These are phyloP conservation scores for Muschampia plurimacula DNA, from an alignment of 2,888 invertebrate species.

Conservation along the genomic window DNA sequence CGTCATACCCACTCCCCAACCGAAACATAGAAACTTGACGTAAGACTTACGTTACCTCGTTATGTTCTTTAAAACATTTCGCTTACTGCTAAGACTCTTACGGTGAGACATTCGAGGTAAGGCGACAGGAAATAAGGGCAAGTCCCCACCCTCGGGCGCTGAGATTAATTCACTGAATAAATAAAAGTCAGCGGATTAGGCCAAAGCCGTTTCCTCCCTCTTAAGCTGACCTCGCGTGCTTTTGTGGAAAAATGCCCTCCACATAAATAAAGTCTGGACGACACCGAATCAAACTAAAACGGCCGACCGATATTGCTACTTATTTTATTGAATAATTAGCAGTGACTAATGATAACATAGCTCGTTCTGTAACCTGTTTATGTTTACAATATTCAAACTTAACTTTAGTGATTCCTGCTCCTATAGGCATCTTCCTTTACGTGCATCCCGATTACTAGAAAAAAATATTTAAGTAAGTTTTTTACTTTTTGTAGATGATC, in stretches of 20 bases:
- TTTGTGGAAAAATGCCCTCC: constrained; percentile 80
- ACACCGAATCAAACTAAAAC: constrained; percentile 70
- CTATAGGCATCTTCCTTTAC: no score
- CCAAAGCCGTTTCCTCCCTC: constrained; percentile 84
- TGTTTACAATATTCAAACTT: neutral
- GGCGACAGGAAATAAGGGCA: constrained; percentile 76
- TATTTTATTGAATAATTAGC: constrained; percentile 44
- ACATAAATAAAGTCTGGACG: constrained; percentile 78
- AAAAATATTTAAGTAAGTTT: no score
- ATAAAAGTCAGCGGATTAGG: constrained; percentile 86
- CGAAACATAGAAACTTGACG: no score
- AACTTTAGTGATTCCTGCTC: constrained; percentile 15
- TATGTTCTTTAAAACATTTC: neutral
- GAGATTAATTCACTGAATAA: constrained; percentile 86
- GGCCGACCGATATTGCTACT: constrained; percentile 49
- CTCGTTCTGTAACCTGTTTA: constrained; percentile 26
- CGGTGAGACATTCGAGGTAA: constrained; percentile 40
- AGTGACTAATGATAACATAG: constrained; percentile 30
- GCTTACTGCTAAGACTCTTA: neutral
- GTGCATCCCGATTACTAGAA: no score
- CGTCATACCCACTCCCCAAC: no score
- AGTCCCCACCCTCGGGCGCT: constrained; percentile 68
- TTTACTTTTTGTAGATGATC: no score
- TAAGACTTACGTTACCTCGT: no score
- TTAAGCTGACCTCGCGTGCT: constrained; percentile 84